Conservation (phyloP, 2,888 invertebrate species). For the Tipula helvola region DNA sequence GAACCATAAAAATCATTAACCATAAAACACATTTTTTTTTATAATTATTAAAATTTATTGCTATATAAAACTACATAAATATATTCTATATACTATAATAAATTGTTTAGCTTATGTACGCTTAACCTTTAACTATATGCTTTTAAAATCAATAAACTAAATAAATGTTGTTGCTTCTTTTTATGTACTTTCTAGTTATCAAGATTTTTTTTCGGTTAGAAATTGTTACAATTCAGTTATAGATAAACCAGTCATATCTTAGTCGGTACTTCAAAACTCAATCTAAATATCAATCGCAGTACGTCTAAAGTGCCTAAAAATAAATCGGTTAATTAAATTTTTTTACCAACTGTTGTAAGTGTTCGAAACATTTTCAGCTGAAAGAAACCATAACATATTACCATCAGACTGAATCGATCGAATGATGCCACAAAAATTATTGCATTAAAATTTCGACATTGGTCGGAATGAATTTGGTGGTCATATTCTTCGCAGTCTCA, state of each 20-base stretch:
- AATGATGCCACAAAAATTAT: too few species aligned
- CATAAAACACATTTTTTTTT: background rate
- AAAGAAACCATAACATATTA: too few species aligned
- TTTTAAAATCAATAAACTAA: background rate
- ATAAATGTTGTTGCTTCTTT: background rate
- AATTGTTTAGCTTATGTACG: background rate
- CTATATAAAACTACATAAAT: background rate
- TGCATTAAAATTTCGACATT: too few species aligned
- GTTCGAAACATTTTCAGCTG: too few species aligned
- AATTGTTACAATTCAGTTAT: background rate
- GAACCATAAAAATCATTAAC: background rate
- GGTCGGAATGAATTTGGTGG: too few species aligned
- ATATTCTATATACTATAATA: background rate
- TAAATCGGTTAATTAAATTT: too few species aligned
- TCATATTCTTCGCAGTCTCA: too few species aligned
- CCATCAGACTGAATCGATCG: too few species aligned
- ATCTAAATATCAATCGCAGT: too few species aligned
- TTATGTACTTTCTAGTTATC: background rate
- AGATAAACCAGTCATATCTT: background rate
- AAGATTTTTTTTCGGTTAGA: background rate
- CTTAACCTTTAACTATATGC: background rate
- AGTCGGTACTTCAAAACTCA: too few species aligned
- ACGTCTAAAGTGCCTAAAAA: too few species aligned
- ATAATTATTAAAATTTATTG: background rate
- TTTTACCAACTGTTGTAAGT: too few species aligned